Evolutionary conservation across 1,140 invertebrate genomes (phyloP), one percentile per base, ranked within the genome.

Genomic region (Camponotus vicinus): DNA sequence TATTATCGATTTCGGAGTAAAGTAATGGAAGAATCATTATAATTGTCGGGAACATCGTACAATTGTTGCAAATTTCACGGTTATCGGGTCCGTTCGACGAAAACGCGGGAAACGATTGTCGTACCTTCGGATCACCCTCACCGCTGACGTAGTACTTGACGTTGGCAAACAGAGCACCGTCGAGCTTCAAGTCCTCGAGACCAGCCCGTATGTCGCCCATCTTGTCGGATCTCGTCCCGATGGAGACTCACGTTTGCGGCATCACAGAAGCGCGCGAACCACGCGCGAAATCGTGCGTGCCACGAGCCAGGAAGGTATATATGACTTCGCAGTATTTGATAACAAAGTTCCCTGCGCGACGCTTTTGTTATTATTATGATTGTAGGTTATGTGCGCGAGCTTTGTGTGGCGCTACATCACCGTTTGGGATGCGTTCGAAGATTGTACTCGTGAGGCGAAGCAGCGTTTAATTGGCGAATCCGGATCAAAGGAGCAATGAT

Each of bases 141-240:
- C 97, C 97, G 92, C 96, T 97, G 90, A 97, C 95, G 94, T 96
- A 97, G 95, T 96, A 97, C 94, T 97, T 97, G 88, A 97, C 95
- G 95, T 97, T 94, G 78, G 93, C 93, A 88, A 95, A 95, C 64
- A 95, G 91, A 75, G 92, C 92, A 63, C 92, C 86, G 76, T 95
- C 94, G 61, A 95, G 90, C 70, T 95, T 95, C 52, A 95, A 86
- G 84, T 95, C 95, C 32, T 95, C 95, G 64, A 95, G 90, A 49
- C 95, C 94, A 80, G 95, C 94, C 27, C 94, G 92, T 89, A 95
- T 95, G 89, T 95, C 95, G 49, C 95, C 94, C 95, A 95, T 95
- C 89, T 87, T 94, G 91, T 7, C 40, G 66, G 71, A 86, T 52
- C 15, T 5, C 5, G 9, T 83, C 11, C n/a, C 3, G 49, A 9